Evolutionary conservation across 2,888 invertebrate genomes (phyloP).

Genomic region (Chloroclysta siterata): DNA sequence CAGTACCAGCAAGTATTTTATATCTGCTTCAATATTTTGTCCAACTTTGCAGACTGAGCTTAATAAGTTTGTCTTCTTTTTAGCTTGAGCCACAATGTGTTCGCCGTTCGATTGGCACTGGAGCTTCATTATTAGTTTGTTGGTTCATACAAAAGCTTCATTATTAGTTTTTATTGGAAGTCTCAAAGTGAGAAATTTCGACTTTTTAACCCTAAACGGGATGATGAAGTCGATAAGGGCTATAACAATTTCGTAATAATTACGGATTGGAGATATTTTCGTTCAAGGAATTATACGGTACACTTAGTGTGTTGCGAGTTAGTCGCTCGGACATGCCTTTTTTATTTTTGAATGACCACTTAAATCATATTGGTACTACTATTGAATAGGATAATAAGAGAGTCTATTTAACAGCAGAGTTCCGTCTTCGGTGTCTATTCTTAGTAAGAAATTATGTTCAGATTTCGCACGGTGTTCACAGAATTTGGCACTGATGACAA

Average conservation of each 20-base stretch:
- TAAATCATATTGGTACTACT: no score
- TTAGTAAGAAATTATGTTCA: background rate
- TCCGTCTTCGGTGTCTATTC: background rate
- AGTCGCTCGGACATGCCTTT: no score
- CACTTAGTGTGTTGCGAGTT: no score
- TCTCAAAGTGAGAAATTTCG: background rate
- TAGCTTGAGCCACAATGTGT: background rate
- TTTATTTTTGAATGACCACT: no score
- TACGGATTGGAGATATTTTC: no score
- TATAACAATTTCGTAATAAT: no score
- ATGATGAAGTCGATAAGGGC: no score
- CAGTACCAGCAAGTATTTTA: no score
- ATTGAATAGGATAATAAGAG: no score
- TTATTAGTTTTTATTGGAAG: background rate
- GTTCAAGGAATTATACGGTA: no score
- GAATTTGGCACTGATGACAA: slow-evolving; percentile 20
- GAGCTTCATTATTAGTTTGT: background rate
- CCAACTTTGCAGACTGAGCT: background rate
- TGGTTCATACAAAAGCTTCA: background rate
- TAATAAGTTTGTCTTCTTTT: no score
- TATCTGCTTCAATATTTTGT: background rate
- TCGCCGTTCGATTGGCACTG: background rate
- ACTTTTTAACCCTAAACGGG: no score
- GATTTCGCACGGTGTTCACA: slow-evolving; percentile 1
- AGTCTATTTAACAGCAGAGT: background rate